phyloP scores from a whole-genome alignment of 2,888 invertebrate genomes.

The Eugnorisma glareosa region DNA sequence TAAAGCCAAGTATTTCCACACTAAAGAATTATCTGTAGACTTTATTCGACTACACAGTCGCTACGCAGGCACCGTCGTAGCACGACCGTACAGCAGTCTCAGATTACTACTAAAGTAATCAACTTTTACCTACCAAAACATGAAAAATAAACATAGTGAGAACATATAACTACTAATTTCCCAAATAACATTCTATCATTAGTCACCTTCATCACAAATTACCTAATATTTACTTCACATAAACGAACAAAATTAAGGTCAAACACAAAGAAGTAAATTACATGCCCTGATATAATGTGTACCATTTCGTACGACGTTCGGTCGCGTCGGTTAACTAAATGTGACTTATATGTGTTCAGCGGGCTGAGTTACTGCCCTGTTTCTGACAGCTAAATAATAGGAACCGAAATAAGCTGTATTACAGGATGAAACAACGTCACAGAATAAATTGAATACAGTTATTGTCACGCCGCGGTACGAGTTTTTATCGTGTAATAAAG shows the following conservation, averaged over 20 bases:
- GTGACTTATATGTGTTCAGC: conserved; percentile 65
- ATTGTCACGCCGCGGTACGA: conserved; percentile 18
- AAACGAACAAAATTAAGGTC: conserved; percentile 39
- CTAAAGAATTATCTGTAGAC: neutral
- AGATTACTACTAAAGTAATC: neutral
- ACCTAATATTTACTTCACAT: conserved; percentile 28
- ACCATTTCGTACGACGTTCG: conserved; percentile 36
- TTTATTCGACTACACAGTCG: neutral
- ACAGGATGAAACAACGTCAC: conserved; percentile 41
- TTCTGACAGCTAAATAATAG: conserved; percentile 76
- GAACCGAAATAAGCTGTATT: conserved; percentile 61
- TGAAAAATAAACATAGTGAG: neutral
- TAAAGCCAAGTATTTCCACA: neutral
- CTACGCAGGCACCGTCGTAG: conserved; percentile 34
- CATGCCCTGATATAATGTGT: conserved; percentile 32
- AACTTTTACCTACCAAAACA: neutral
- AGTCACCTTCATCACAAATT: conserved; percentile 32
- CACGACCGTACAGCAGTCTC: neutral
- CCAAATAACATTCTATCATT: conserved; percentile 29
- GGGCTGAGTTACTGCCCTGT: conserved; percentile 66
- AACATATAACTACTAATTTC: conserved; percentile 16
- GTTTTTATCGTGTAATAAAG: neutral
- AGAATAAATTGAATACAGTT: conserved; percentile 54
- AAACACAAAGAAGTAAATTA: conserved; percentile 46
- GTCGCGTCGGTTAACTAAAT: conserved; percentile 56